Evolutionary conservation across 2,888 invertebrate genomes (phyloP), one percentile per base, ranked within the genome.

Genomic region (Antitype chi): DNA sequence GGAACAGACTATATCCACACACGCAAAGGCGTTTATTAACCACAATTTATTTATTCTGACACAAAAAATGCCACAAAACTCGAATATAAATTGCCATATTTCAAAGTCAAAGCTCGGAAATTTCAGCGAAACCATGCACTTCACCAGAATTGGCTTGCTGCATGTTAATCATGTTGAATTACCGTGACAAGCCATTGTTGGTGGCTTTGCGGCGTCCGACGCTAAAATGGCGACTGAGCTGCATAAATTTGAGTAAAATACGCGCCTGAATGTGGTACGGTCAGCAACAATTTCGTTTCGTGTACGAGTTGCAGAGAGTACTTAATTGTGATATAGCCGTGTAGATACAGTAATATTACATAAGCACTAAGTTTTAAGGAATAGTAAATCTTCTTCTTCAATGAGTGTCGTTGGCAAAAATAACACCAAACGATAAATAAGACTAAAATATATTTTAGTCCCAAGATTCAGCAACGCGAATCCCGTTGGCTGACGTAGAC

Each of bases 171-270:
- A 70, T 55, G 73, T 32, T 47, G 66, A 78, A 86, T 86, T 85
- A 84, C 78, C 75, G 78, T 80, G 64, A 67, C 68, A 60, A 70
- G 80, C 71, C 55, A 74, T 78, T 71, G 77, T 83, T 72, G 52
- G 64, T 66, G 57, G 43, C 47, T 59, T 70, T 76, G 79, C 23
- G 75, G 73, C 13, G 60, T n/a, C 47, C 17, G 49, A 55, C 67
- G 43, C 49, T 63, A 47, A 81, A 85, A 75, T 86, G 69, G 62
- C 71, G 68, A 49, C 70, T 5, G 64, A 13, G 67, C 59, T 76
- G 87, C 72, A 86, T 86, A 84, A 60, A 84, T 85, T 86, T 75
- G 70, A 43, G 57, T 77, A 57, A 66, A 82, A 72, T 86, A 75
- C 47, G 25, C 20, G 70, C 43, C 60, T 57, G 0, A 53, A 62